Evolutionary conservation across 2,797 vertebrate genomes (phyloP).

Genomic region (Microtus californicus): DNA sequence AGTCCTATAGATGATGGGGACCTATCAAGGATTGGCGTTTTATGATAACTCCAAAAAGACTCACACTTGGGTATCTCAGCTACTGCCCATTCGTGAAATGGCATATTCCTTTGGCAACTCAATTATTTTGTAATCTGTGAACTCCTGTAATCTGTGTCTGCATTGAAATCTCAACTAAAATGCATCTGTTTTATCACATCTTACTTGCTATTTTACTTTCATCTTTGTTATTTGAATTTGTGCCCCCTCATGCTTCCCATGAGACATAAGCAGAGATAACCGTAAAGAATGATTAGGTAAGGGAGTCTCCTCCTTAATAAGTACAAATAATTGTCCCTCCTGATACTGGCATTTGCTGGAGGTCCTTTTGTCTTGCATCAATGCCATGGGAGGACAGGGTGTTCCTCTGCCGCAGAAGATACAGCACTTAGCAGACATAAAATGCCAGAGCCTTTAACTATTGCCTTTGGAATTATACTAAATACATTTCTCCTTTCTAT

Average conservation of each 20-base stretch:
- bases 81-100: neutral
- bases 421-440: neutral
- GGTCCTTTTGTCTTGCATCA: neutral
- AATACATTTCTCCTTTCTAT: neutral
- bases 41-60: neutral
- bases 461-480: neutral
- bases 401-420: neutral
- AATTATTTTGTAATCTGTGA: neutral
- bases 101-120: neutral
- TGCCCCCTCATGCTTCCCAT: neutral
- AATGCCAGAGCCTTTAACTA: too few relatives aligned
- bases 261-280: neutral
- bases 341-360: neutral
- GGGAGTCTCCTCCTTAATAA: neutral
- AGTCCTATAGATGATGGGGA: neutral
- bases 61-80: neutral
- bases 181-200: neutral
- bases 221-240: neutral
- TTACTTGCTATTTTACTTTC: slow-evolving; percentile 15
- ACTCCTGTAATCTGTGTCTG: too few relatives aligned
- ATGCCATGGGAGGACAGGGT: neutral
- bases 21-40: neutral
- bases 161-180: neutral
- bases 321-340: neutral
- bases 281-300: neutral